phyloP scores from a whole-genome alignment of 2,888 invertebrate genomes.

The Heteromurus nitidus region DNA sequence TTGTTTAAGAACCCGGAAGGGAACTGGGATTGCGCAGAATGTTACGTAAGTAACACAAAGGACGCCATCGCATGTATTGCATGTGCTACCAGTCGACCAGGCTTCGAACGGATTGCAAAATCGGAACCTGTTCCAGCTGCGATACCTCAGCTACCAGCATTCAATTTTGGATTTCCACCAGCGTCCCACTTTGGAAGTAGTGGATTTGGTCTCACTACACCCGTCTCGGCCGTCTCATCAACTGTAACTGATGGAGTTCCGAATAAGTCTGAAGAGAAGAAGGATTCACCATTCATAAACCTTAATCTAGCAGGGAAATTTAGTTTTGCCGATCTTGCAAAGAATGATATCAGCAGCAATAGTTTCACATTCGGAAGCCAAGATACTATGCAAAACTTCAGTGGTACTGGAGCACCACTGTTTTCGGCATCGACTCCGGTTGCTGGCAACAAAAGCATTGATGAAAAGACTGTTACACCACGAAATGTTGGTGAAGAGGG shows the following conservation, averaged over 20 bases:
- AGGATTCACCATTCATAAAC: conserved; percentile 1
- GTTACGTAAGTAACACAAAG: conserved; percentile 79
- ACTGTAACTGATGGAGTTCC: background rate
- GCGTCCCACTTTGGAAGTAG: background rate
- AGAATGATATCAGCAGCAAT: conserved; percentile 1
- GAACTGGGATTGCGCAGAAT: conserved; percentile 80
- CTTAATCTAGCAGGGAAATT: conserved; percentile 31
- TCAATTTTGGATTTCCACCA: conserved; percentile 48
- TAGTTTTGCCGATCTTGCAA: conserved; percentile 54
- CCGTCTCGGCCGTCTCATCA: background rate
- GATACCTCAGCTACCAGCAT: background rate
- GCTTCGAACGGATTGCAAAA: background rate
- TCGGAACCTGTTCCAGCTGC: background rate
- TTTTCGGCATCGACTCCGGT: conserved; percentile 70
- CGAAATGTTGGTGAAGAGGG: conserved; percentile 74
- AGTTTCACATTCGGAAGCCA: conserved; percentile 3
- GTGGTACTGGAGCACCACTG: conserved; percentile 74
- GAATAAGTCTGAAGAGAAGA: conserved; percentile 2
- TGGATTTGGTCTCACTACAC: background rate
- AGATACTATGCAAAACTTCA: conserved; percentile 66
- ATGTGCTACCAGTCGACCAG: conserved; percentile 7
- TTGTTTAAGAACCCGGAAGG: conserved; percentile 76
- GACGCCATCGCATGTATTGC: conserved; percentile 72
- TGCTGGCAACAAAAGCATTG: conserved; percentile 24
- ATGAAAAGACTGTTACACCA: conserved; percentile 28